These are phyloP conservation scores for Malthinus flaveolus DNA, from an alignment of 2,888 invertebrate species.

Conservation along the genomic window DNA sequence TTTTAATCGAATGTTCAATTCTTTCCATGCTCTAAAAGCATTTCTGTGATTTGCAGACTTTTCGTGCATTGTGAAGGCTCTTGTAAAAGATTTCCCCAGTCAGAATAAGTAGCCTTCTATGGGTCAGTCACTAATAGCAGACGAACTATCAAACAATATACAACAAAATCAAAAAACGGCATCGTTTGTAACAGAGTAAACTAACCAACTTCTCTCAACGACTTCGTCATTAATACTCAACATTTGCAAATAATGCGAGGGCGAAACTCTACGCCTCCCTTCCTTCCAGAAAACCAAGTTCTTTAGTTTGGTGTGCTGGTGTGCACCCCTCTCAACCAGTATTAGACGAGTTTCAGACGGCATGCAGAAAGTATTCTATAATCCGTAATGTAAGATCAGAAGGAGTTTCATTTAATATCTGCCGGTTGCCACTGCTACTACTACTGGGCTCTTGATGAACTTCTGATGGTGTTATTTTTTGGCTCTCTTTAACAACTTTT, in stretches of 20 bases:
- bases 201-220: slow-evolving; percentile 14
- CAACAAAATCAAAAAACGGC: no score
- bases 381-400: slow-evolving; percentile 11
- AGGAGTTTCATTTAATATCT: slow-evolving; percentile 10
- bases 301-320: background rate
- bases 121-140: slow-evolving; percentile 21
- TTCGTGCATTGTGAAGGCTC: slow-evolving; percentile 20
- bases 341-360: background rate
- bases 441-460: slow-evolving; percentile 13
- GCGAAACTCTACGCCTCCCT: no score
- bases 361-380: slow-evolving; percentile 1
- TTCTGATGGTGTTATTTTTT: slow-evolving; percentile 12
- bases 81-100: slow-evolving; percentile 22
- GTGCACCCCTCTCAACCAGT: background rate
- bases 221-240: slow-evolving; percentile 16
- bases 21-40: slow-evolving; percentile 22
- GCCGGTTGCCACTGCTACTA: slow-evolving; percentile 12
- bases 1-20: slow-evolving; percentile 14
- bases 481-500: background rate
- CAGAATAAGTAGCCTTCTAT: slow-evolving; percentile 21
- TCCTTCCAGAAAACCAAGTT: slow-evolving; percentile 10
- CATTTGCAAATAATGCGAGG: slow-evolving; percentile 10
- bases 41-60: slow-evolving; percentile 21
- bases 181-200: slow-evolving; percentile 15
- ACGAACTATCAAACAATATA: slow-evolving; percentile 16